Evolutionary conservation across 2,888 invertebrate genomes (phyloP), one percentile per base, ranked within the genome.

Genomic region (Philhelius pedissequus): DNA sequence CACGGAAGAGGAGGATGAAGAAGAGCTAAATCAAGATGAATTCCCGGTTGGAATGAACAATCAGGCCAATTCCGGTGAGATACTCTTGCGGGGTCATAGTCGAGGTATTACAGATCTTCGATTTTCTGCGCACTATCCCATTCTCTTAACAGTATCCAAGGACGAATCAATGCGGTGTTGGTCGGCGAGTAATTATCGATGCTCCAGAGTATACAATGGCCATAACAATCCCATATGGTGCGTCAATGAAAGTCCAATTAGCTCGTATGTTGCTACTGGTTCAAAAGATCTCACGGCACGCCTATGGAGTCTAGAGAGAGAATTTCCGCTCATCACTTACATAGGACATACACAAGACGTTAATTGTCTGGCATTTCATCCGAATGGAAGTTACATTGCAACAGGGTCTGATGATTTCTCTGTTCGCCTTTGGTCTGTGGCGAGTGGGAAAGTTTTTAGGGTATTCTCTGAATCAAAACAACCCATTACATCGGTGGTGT

Each of bases 141-240:
- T 97, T 35, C 91, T 97, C n/a, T 92, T 97, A 38, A 91, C 90
- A 4, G 94, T 94, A 1, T 95, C 96, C 2, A 95, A 95, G 89
- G 97, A 97, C 91, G 93, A 93, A 86, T 95, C 95, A 45, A 93
- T 96, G 94, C 92, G 96, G 86, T 94, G 94, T 5, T 97, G 96
- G 96, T 93, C 94, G 87, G 92, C 95, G 2, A 92, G 93, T n/a
- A 89, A 87, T 52, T 94, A 94, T 86, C 93, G 93, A 6, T 96
- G 96, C 89, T 94, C 94, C 13, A 94, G 94, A 45, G 87, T 90
- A 0, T 91, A 89, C 78, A 93, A 95, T 88, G 98, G 98, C 32
- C 98, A 98, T 91, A 95, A 94, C 89, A 96, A 96, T 89, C 96
- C 98, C 1, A 95, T 98, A 86, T 98, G 98, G 96, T 96, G 96